phyloP scores from a whole-genome alignment of 1,140 invertebrate genomes.

The Ptiloglossa arizonensis region DNA sequence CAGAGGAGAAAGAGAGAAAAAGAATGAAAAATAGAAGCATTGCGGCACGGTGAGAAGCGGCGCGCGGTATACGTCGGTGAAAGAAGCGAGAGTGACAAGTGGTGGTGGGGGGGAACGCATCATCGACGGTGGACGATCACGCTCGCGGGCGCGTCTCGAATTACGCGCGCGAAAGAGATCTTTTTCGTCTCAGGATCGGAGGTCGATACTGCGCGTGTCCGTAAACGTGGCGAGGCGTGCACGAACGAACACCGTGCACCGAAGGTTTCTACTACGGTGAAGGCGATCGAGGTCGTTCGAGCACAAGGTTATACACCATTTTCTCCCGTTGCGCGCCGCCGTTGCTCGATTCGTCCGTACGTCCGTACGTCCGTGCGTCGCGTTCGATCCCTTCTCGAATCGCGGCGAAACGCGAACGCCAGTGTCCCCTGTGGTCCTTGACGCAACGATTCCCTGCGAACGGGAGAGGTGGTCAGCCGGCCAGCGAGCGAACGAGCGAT shows the following conservation, averaged over 20 bases:
- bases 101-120: neutral
- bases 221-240: conserved; percentile 47
- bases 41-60: no score
- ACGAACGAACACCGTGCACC: no score
- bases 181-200: conserved; percentile 23
- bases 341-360: conserved; percentile 29
- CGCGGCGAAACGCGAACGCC: neutral
- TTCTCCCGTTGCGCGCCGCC: conserved; percentile 63
- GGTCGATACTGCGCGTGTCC: conserved; percentile 35
- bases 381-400: conserved; percentile 19
- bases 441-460: neutral
- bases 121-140: neutral
- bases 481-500: neutral
- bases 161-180: conserved; percentile 27
- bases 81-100: conserved; percentile 42
- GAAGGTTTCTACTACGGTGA: conserved; percentile 74
- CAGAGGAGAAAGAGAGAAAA: no score
- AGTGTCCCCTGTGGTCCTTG: conserved; percentile 6
- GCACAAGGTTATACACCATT: conserved; percentile 79
- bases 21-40: no score
- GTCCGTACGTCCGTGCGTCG: neutral
- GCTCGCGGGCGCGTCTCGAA: conserved; percentile 4
- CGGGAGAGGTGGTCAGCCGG: neutral
- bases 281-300: conserved; percentile 78
- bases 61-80: no score